A percentile compares a stretch with the other conserved stretches of the same genome.
These are phyloP conservation scores for Alligator mississippiensis DNA, from an alignment of 2,113 vertebrate species.

Conservation along the genomic window DNA sequence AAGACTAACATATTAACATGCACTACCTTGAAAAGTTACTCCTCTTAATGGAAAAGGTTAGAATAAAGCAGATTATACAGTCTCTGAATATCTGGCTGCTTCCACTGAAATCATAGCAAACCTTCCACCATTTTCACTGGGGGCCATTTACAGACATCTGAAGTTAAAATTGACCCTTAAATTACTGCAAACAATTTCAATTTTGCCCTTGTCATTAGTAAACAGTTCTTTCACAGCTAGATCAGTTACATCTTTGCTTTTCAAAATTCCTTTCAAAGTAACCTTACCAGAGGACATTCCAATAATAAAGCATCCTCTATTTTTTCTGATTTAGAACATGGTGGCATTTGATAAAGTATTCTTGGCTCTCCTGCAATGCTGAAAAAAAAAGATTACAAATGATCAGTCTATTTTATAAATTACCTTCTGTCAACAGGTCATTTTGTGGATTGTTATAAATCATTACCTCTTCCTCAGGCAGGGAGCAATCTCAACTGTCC, in stretches of 20 bases:
- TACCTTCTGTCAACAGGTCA: slow-evolving; percentile 35
- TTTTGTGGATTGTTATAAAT: slow-evolving; percentile 36
- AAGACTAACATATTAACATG: neutral
- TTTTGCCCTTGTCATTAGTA: slow-evolving; percentile 1
- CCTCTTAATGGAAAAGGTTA: neutral
- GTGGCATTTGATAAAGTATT: slow-evolving; percentile 89
- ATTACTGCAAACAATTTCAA: neutral
- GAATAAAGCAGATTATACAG: neutral
- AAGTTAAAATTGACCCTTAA: neutral
- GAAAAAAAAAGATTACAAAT: slow-evolving; percentile 59
- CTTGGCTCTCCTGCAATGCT: slow-evolving; percentile 88
- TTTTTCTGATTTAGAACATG: slow-evolving; percentile 89
- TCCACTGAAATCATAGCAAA: neutral
- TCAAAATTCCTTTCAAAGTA: slow-evolving; percentile 18
- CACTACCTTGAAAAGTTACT: neutral
- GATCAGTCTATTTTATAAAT: slow-evolving; percentile 50
- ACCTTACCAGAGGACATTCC: slow-evolving; percentile 93
- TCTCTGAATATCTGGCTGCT: neutral
- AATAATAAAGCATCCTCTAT: slow-evolving; percentile 95
- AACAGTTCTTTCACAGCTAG: slow-evolving; percentile 2
- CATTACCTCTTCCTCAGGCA: neutral
- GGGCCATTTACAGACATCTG: neutral
- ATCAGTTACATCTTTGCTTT: neutral
- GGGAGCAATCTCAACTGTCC: neutral
- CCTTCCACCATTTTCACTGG: neutral